Base-by-base conservation (phyloP, 2,113 vertebrate genomes). In the Etia nguti region DNA sequence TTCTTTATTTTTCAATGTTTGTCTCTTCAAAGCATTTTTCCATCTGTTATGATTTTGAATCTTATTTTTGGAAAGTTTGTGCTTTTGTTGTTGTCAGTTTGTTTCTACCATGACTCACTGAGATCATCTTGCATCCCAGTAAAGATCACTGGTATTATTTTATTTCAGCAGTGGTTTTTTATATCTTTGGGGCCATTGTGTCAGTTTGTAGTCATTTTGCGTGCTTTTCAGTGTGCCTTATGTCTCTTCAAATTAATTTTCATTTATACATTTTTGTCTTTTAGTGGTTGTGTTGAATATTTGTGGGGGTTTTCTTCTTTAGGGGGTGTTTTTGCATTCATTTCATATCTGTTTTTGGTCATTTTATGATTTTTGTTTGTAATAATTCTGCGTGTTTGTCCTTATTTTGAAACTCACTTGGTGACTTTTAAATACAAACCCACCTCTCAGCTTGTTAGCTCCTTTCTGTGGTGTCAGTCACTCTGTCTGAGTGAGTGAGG, bases 221-320 rank as follows among this genome's bases (percentile, higher is more conserved):
- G 0, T 43, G 38, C 1, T 43, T 70, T 70, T 68, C 36, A 3
- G 31, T 41, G 3, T 41, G 36, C 34, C 11, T 24, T 24, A 13
- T 9, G 20, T 43, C 7, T 70, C 38, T 26, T 73, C n/a, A 4
- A 70, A 6, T 43, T 26, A 0, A 46, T 73, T 46, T 46, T 26
- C 22, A 0, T 48, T 26, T 43, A 2, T 43, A 43, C 4, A 43
- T 43, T 43, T 43, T 70, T 70, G n/a, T 70, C 9, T 41, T 75
- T 48, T 75, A 29, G 22, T 29, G 41, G 68, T 18, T 75, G 15
- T 26, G 13, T 4, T 3, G 41, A 75, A 48, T 46, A 73, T 46
- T 73, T 46, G 22, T 46, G 8, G 36, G n/a, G 2, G 1, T 0
- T 70, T 68, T 70, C 36, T 24, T 43, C 2, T 1, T 0, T 70